phyloP scores from a whole-genome alignment of 2,113 vertebrate genomes.

The Glareola pratincola region DNA sequence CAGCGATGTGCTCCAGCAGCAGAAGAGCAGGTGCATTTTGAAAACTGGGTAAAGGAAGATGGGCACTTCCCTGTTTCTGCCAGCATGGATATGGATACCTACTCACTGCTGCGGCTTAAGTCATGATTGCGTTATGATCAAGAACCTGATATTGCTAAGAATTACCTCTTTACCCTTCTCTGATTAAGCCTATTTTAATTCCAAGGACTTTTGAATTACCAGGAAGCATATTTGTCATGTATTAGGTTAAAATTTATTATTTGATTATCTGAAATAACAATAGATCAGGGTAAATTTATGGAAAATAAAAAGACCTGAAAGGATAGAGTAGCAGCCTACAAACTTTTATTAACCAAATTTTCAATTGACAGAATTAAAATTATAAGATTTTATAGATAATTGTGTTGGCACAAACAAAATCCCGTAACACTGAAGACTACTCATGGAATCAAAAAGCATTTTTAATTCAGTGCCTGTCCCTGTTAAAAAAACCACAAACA shows the following conservation, averaged over 20 bases:
- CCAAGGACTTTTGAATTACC: neutral
- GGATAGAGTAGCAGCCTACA: neutral
- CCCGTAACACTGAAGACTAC: rapidly evolving
- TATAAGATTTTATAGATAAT: neutral
- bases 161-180: neutral
- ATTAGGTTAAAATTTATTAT: neutral
- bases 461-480: neutral
- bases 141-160: neutral
- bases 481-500: neutral
- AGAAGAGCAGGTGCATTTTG: neutral
- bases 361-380: neutral
- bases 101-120: neutral
- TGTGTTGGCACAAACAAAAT: neutral
- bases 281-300: rapidly evolving
- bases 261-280: neutral
- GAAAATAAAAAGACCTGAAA: neutral
- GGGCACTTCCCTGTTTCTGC: neutral
- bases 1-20: neutral
- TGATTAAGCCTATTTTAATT: neutral
- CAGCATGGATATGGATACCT: rapidly evolving
- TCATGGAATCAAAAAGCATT: neutral
- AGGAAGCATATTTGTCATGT: neutral
- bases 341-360: neutral
- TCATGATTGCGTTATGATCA: rapidly evolving
- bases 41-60: neutral